Conservation (phyloP, 2,797 vertebrate species). For the Alosa sapidissima region DNA sequence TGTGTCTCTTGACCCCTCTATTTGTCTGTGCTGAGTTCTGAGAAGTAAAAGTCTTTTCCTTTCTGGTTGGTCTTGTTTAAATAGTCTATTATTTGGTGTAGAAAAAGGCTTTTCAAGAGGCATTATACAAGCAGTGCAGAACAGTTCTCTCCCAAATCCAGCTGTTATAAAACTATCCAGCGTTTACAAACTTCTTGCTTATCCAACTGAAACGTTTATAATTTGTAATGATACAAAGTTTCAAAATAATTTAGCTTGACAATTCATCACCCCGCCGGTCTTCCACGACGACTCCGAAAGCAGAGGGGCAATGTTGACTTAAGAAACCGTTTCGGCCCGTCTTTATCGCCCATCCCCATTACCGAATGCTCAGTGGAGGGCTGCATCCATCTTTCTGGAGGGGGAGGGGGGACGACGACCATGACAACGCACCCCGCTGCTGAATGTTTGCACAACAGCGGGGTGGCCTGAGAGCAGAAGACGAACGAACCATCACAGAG, state of each 20-base stretch:
- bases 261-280: neutral
- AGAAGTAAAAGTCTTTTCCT: neutral
- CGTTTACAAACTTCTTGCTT: slow-evolving; percentile 16
- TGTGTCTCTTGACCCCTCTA: neutral
- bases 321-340: neutral
- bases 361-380: neutral
- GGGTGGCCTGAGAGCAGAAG: neutral
- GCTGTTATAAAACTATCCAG: slow-evolving; percentile 28
- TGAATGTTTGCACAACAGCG: neutral
- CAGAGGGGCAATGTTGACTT: neutral
- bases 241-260: slow-evolving; percentile 14
- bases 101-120: slow-evolving; percentile 16
- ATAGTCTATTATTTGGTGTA: slow-evolving; percentile 9
- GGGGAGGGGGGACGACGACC: neutral
- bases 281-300: neutral
- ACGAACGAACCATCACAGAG: neutral
- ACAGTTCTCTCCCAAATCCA: slow-evolving; percentile 20
- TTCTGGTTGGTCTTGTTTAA: neutral
- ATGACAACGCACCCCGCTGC: neutral
- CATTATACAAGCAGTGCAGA: slow-evolving; percentile 4
- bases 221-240: slow-evolving; percentile 2
- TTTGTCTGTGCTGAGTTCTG: neutral
- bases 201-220: slow-evolving; percentile 19
- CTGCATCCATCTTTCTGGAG: neutral
- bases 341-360: neutral